Base-by-base conservation (phyloP, 2,113 vertebrate genomes). In the Oreamnos americanus region DNA sequence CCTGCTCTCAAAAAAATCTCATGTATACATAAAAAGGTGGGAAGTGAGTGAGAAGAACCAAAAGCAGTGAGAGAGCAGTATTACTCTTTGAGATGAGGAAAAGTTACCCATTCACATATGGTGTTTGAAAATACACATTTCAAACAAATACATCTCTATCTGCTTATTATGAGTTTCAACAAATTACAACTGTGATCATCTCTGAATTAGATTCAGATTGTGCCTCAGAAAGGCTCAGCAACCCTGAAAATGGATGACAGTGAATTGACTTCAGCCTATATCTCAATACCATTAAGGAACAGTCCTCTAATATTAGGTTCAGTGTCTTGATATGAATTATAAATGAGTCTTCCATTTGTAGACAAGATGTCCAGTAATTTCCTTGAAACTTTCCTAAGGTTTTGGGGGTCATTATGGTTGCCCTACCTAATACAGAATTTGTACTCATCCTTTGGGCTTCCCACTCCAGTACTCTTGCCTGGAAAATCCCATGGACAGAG, bases 391-490 rank as follows among this genome's bases (percentile, higher is more conserved):
- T 60, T 45, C 33, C 30, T 2, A 85, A 98, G 53, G 43, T 93
- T 98, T n/a, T 3, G 0, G 13, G 62, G 67, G 87, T 96, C 97
- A 96, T 26, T 82, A 39, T 49, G 95, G 87, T 93, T 91, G 45
- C 26, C 49, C 92, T 91, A 88, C 97, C 96, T 92, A 98, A 30
- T 23, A 95, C 2, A 23, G 58, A 83, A 89, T 45, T n/a, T 97
- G 64, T 78, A 55, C 94, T 94, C 86, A 21, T 53, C 84, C 93
- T 86, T 98, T 81, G 71, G 36, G 36, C n/a, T 71, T 36, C 64
- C n/a, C 64, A 11, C 57, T 60, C 57, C 25, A 60, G 57, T 58
- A 26, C 25, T 58, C 55, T 58, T 58, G 57, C 57, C 57, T 58
- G 57, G 25, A 26, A 58, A 58, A 58, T 58, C 57, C 57, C 25